These are phyloP conservation scores for Trichogramma dendrolimi DNA, from an alignment of 2,888 invertebrate species.

Conservation along the genomic window DNA sequence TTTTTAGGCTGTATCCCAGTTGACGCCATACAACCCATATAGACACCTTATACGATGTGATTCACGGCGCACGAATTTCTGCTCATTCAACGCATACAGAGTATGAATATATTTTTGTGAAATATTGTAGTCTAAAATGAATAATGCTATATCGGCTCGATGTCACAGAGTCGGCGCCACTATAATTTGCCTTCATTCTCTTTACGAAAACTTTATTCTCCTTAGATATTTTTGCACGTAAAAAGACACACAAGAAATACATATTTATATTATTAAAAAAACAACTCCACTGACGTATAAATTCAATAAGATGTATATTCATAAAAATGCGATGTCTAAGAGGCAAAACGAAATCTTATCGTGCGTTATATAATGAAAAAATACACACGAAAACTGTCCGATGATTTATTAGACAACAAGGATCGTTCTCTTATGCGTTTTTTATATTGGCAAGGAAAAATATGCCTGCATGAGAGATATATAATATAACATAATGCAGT, in stretches of 20 bases:
- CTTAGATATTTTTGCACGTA: too few species aligned
- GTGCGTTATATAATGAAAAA: slow-evolving; percentile 9
- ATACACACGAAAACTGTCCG: slow-evolving; percentile 11
- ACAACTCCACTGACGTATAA: slow-evolving; percentile 11
- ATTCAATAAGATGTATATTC: slow-evolving; percentile 22
- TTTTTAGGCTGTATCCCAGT: too few species aligned
- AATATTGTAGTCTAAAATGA: slow-evolving; percentile 34
- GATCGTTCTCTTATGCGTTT: slow-evolving; percentile 23
- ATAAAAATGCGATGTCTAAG: slow-evolving; percentile 19
- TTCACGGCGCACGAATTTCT: too few species aligned
- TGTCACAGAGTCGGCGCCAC: slow-evolving; percentile 33
- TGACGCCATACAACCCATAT: too few species aligned
- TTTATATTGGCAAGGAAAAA: slow-evolving; percentile 21
- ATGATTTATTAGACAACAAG: slow-evolving; percentile 21
- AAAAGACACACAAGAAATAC: too few species aligned
- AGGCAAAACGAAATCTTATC: slow-evolving; percentile 8
- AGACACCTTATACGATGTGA: too few species aligned
- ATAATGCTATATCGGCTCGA: slow-evolving; percentile 31
- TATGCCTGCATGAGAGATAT: slow-evolving; percentile 7
- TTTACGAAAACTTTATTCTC: background rate
- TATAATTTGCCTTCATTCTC: slow-evolving; percentile 30
- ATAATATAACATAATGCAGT: background rate
- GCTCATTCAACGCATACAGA: too few species aligned
- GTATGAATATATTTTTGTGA: slow-evolving; percentile 25
- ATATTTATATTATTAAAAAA: background rate